These are phyloP conservation scores for Agrochola circellaris DNA, from an alignment of 2,888 invertebrate genomes.

Conservation along the genomic window DNA sequence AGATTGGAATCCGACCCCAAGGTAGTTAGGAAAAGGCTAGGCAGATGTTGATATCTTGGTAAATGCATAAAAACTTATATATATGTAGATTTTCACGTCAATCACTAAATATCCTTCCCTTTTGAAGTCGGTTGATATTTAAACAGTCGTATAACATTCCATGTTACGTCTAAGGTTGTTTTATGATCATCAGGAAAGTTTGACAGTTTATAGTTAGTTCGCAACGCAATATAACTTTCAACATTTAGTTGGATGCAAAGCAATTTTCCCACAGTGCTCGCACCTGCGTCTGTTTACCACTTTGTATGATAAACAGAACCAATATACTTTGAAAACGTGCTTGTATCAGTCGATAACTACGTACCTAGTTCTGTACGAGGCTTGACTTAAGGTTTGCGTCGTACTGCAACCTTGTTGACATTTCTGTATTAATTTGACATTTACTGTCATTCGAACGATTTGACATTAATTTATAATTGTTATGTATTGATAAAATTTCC, in stretches of 20 bases:
- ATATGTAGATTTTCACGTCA: not conserved
- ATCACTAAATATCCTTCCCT: not conserved
- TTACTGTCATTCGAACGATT: too few species aligned
- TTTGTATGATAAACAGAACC: slow-evolving; percentile 12
- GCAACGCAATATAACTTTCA: slow-evolving; percentile 44
- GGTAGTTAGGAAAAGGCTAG: not conserved
- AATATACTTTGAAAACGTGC: slow-evolving; percentile 5
- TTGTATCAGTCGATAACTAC: not conserved
- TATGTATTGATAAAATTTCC: too few species aligned
- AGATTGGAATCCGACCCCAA: not conserved
- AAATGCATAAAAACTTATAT: too few species aligned
- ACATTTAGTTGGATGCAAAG: slow-evolving; percentile 8
- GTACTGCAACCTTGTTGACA: too few species aligned
- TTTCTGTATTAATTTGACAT: too few species aligned
- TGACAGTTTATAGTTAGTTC: slow-evolving; percentile 27
- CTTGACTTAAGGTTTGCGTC: too few species aligned
- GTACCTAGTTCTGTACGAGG: too few species aligned
- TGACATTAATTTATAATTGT: too few species aligned
- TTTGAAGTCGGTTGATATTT: not conserved
- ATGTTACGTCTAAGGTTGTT: not conserved
- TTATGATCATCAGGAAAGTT: slow-evolving; percentile 35
- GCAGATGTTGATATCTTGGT: too few species aligned
- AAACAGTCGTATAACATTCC: not conserved
- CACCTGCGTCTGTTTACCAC: slow-evolving; percentile 28
- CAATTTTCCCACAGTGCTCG: slow-evolving; percentile 29